Base-by-base conservation (phyloP, 1,140 invertebrate genomes). In the Proales similis region DNA sequence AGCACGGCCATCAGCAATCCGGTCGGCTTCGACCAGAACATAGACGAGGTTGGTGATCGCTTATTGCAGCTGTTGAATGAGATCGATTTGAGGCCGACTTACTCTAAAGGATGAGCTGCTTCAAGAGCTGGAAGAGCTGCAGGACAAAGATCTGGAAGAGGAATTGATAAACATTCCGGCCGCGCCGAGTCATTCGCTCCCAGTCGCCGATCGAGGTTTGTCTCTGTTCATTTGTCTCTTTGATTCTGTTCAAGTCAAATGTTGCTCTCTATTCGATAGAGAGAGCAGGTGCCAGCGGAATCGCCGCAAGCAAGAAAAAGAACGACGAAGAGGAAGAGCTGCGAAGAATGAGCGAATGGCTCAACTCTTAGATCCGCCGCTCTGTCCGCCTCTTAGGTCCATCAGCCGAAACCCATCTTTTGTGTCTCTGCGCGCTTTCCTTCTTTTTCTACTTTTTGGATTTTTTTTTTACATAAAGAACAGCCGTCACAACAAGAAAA, bases 1-100 rank as follows among this genome's bases (percentile, higher is more conserved):
- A 91, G 90, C 0, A 90, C 96, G 71, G 93, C 93, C 2, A 98
- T 99, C 74, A 93, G 90, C 43, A 96, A 92, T 79, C 93, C 93
- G 63, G 86, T 93, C 48, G 90, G 90, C 29, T 94, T 97, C 79
- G 83, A 83, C 48, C 84, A 88, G 70, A 47, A 63, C 19, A 77
- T 94, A n/a, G 92, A 97, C 77, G 92, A 96, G n/a, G n/a, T n/a
- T n/a, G n/a, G n/a, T n/a, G n/a, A n/a, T n/a, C n/a, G n/a, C n/a
- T 2, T n/a, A 39, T n/a, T 14, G 19, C 19, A 39, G 36, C n/a
- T 14, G 36, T 14, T 39, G 36, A 39, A 39, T 39, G n/a, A 39
- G 36, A n/a, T 2, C 36, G 19, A 39, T 5, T 39, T 2, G 36
- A 39, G 5, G n/a, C n/a, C n/a, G 36, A 39, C n/a, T 2, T 19